phyloP scores from a whole-genome alignment of 2,888 invertebrate species.

The Hydrotaea cyrtoneurina region DNA sequence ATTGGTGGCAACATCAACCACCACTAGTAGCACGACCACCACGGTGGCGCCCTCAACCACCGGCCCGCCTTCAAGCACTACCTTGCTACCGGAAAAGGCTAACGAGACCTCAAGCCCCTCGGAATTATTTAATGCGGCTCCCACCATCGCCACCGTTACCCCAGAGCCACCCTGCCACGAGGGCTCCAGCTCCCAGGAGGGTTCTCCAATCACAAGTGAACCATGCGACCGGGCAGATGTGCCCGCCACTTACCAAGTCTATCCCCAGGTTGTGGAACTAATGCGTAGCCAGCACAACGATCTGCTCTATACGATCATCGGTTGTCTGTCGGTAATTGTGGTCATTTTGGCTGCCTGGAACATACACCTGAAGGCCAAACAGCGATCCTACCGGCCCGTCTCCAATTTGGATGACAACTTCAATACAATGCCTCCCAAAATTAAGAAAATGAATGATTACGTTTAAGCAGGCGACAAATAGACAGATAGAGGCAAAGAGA shows the following conservation, averaged over 20 bases:
- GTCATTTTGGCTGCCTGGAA: conserved; percentile 70
- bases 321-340: conserved; percentile 68
- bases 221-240: conserved; percentile 63
- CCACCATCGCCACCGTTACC: conserved; percentile 6
- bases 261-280: conserved; percentile 74
- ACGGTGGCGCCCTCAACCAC: conserved; percentile 45
- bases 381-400: conserved; percentile 80
- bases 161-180: conserved; percentile 56
- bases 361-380: conserved; percentile 74
- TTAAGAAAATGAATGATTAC: conserved; percentile 71
- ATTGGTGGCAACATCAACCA: neutral
- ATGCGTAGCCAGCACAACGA: conserved; percentile 69
- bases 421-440: conserved; percentile 72
- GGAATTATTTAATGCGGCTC: conserved; percentile 14
- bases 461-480: conserved; percentile 59
- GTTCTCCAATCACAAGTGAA: conserved; percentile 23
- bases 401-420: conserved; percentile 79
- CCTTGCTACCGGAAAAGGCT: neutral
- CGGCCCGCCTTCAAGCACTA: conserved; percentile 46
- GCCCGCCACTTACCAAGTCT: conserved; percentile 71
- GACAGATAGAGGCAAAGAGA: no score
- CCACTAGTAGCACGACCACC: conserved; percentile 17
- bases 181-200: neutral
- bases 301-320: conserved; percentile 71
- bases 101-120: neutral